Conservation (phyloP, 2,113 vertebrate genomes). For the Baryphthengus martii region DNA sequence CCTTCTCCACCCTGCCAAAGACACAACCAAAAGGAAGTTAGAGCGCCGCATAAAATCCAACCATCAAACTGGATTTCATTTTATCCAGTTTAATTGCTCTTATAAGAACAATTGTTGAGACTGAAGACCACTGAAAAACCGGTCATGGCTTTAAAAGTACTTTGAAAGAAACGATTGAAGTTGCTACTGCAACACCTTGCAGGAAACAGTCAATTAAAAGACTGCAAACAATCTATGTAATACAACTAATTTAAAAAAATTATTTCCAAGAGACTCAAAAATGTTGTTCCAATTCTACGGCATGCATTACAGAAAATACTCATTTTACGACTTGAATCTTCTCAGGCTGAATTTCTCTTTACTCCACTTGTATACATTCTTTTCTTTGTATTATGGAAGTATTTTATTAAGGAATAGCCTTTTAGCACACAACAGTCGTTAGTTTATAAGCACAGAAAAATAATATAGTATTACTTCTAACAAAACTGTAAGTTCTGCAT, state of each 20-base stretch:
- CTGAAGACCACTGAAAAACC: neutral
- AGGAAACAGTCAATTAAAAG: neutral
- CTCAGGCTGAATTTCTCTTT: neutral
- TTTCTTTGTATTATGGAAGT: neutral
- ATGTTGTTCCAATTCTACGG: neutral
- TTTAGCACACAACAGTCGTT: neutral
- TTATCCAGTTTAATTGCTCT: neutral
- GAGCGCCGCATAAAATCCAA: neutral
- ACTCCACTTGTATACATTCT: neutral
- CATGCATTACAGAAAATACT: neutral
- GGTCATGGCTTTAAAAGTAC: neutral
- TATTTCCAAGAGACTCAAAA: neutral
- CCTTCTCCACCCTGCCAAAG: constrained; percentile 89
- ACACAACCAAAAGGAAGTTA: constrained; percentile 46
- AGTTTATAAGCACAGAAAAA: neutral
- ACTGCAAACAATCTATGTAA: neutral
- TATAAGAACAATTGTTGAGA: neutral
- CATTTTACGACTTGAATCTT: neutral
- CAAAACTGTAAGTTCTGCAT: neutral
- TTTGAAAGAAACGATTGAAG: neutral
- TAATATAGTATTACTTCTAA: neutral
- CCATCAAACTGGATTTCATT: neutral
- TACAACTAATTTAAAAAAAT: neutral
- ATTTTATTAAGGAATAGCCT: neutral
- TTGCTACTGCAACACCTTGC: neutral